Evolutionary conservation across 2,888 invertebrate species (phyloP).

Genomic region (Microchrysa polita): DNA sequence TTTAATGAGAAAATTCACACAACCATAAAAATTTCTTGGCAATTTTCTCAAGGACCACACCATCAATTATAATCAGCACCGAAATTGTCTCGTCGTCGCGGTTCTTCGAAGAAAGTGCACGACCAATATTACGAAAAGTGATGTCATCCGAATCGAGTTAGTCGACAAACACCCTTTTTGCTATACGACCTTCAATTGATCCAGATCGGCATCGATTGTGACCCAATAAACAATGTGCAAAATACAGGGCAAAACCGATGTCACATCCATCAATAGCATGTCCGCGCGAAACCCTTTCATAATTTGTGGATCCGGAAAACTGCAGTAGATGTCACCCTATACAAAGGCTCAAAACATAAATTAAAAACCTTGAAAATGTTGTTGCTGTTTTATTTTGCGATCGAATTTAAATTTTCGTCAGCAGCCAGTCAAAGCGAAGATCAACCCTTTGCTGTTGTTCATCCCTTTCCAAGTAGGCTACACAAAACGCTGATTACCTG

Average conservation of each 20-base stretch:
- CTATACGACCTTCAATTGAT: conserved; percentile 39
- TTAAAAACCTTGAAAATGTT: conserved; percentile 22
- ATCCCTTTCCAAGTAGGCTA: conserved; percentile 27
- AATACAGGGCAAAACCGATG: conserved; percentile 45
- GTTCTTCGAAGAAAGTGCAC: neutral
- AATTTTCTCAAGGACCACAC: conserved; percentile 42
- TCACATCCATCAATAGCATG: conserved; percentile 32
- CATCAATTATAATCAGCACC: conserved; percentile 47
- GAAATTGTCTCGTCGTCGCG: neutral
- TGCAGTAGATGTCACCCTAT: neutral
- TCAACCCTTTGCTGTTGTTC: conserved; percentile 27
- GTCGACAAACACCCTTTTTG: conserved; percentile 25
- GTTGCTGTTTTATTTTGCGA: no score
- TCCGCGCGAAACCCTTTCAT: conserved; percentile 22
- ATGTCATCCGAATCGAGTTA: conserved; percentile 39
- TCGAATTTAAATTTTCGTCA: conserved; percentile 20
- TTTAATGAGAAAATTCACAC: conserved; percentile 51
- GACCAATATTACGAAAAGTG: conserved; percentile 15
- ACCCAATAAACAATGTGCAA: conserved; percentile 50
- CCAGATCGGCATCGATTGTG: conserved; percentile 46
- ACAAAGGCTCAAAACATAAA: conserved; percentile 35
- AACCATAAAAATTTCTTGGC: conserved; percentile 48
- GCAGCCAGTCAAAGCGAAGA: conserved; percentile 22
- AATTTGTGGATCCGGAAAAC: neutral
- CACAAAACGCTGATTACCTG: conserved; percentile 49